These are phyloP conservation scores for Crambe crambe DNA, from an alignment of 37 sponge, comb jelly and placozoan species.

Conservation along the genomic window DNA sequence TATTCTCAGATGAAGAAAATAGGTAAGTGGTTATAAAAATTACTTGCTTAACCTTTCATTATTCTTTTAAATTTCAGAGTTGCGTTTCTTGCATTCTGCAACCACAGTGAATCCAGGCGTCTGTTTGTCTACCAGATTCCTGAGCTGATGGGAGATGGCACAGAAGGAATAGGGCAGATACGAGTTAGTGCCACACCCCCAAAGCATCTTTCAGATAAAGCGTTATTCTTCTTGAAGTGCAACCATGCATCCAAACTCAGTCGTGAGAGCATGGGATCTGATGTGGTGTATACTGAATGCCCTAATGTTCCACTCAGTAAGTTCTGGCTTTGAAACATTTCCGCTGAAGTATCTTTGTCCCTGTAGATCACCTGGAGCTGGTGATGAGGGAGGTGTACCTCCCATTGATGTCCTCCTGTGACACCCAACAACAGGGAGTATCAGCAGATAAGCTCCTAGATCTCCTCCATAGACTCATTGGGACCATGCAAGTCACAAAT, in stretches of 20 bases:
- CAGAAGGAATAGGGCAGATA: slow-evolving; percentile 21
- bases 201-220: slow-evolving; percentile 41
- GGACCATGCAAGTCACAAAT: slow-evolving; percentile 55
- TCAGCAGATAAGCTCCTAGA: slow-evolving; percentile 74
- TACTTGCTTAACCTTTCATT: neutral
- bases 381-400: slow-evolving; percentile 73
- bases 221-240: slow-evolving; percentile 85
- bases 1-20: slow-evolving; percentile 54
- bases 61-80: slow-evolving; percentile 32
- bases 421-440: neutral
- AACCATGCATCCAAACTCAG: slow-evolving; percentile 80
- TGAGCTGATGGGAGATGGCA: neutral
- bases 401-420: slow-evolving; percentile 42
- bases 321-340: neutral
- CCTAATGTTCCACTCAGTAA: slow-evolving; percentile 57
- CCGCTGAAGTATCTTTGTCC: no score
- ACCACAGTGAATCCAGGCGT: slow-evolving; percentile 72
- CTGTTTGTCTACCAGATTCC: slow-evolving; percentile 53
- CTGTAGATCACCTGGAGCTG: slow-evolving; percentile 54
- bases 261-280: slow-evolving; percentile 73
- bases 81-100: slow-evolving; percentile 78
- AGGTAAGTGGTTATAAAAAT: slow-evolving; percentile 38
- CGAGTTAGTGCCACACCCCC: slow-evolving; percentile 48
- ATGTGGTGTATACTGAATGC: slow-evolving; percentile 79
- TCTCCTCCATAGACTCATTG: slow-evolving; percentile 70